Evolutionary conservation across 2,113 vertebrate genomes (phyloP).

Genomic region (Climacteris rufus): DNA sequence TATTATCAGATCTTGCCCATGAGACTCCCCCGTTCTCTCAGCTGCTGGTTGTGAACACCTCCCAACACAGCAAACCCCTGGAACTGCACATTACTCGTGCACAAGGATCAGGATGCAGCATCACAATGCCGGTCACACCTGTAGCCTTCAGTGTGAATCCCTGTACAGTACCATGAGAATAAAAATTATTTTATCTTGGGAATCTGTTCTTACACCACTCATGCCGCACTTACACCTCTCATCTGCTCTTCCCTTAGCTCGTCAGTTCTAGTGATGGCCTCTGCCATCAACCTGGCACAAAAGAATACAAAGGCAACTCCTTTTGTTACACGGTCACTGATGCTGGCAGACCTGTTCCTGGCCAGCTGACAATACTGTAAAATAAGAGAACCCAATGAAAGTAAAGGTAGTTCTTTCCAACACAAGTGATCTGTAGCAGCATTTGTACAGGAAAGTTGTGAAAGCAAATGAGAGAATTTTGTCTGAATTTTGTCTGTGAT

Average conservation of each 20-base stretch:
- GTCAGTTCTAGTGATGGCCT: background rate
- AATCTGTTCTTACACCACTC: background rate
- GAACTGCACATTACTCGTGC: background rate
- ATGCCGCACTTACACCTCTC: too few relatives aligned
- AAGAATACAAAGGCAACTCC: background rate
- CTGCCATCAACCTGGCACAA: background rate
- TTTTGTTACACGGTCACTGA: background rate
- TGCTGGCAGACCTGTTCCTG: background rate
- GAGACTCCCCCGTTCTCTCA: fast-evolving
- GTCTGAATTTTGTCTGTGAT: background rate
- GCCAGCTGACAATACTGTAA: background rate
- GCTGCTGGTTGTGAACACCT: background rate
- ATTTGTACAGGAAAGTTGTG: background rate
- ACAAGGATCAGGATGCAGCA: background rate
- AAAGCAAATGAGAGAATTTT: background rate
- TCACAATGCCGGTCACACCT: background rate
- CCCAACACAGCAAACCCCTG: background rate
- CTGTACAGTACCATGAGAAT: background rate
- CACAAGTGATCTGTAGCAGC: background rate
- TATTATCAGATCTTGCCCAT: background rate
- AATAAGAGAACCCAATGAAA: background rate
- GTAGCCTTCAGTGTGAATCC: background rate
- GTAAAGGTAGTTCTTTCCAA: background rate
- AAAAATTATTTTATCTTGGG: background rate
- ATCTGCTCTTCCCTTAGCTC: background rate